Conservation (phyloP, 2,888 invertebrate species). For the Polyploca ridens region DNA sequence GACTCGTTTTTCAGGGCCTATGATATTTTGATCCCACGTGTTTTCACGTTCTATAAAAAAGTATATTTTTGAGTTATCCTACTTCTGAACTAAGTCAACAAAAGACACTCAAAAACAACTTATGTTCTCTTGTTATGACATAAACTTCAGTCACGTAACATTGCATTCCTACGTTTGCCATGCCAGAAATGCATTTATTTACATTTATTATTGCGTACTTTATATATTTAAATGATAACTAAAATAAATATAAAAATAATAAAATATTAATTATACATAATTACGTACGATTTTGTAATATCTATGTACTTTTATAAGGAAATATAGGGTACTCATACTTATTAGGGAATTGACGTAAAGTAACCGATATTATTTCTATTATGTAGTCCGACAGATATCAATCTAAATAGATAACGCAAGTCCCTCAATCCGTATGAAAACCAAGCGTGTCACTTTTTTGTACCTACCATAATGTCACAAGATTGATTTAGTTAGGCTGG, state of each 20-base stretch:
- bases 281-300: conserved; percentile 9
- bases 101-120: conserved; percentile 1
- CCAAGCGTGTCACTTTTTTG: no score
- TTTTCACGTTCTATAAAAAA: no score
- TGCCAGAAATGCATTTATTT: conserved; percentile 74
- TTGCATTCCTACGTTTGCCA: conserved; percentile 67
- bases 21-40: no score
- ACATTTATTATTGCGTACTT: conserved; percentile 40
- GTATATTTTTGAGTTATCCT: neutral
- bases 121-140: conserved; percentile 16
- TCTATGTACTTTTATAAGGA: conserved; percentile 29
- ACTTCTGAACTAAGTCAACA: neutral
- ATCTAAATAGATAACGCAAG: no score
- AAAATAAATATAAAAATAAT: conserved; percentile 18
- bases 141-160: conserved; percentile 39
- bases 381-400: no score
- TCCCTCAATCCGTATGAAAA: no score
- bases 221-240: conserved; percentile 37
- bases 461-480: no score
- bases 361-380: conserved; percentile 52
- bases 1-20: no score
- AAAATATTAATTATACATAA: conserved; percentile 31
- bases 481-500: no score
- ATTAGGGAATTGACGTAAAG: conserved; percentile 71
- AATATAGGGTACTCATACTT: conserved; percentile 67